phyloP scores from a whole-genome alignment of 2,113 vertebrate species.

The Neodontobutis hainanensis region DNA sequence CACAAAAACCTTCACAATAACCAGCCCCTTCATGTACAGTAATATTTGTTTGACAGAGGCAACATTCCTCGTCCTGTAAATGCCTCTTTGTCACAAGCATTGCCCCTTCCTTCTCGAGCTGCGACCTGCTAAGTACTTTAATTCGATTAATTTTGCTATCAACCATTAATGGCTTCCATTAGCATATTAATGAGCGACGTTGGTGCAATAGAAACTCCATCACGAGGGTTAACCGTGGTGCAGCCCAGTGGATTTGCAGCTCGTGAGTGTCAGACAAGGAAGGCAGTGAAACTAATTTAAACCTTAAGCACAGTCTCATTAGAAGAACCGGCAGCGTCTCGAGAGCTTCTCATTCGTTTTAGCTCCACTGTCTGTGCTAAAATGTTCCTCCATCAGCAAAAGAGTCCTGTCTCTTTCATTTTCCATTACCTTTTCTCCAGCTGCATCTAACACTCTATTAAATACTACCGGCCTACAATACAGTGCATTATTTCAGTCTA shows the following conservation, averaged over 20 bases:
- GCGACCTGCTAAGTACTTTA: slow-evolving; percentile 51
- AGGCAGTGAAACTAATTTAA: slow-evolving; percentile 67
- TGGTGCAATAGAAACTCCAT: slow-evolving; percentile 61
- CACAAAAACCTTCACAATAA: slow-evolving; percentile 3
- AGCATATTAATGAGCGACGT: slow-evolving; percentile 76
- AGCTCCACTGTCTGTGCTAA: slow-evolving; percentile 6
- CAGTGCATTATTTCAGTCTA: not conserved
- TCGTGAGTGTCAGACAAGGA: slow-evolving; percentile 49
- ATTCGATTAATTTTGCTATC: slow-evolving; percentile 66
- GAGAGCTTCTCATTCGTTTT: slow-evolving; percentile 28
- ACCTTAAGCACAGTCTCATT: slow-evolving; percentile 65
- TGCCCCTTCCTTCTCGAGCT: slow-evolving; percentile 24
- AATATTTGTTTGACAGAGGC: slow-evolving; percentile 8
- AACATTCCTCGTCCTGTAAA: not conserved
- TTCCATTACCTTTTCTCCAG: slow-evolving; percentile 3
- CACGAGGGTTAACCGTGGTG: slow-evolving; percentile 46
- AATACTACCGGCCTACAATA: not conserved
- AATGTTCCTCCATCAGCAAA: slow-evolving; percentile 4
- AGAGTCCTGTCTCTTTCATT: not conserved
- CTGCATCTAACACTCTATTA: too few species aligned
- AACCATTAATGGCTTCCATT: slow-evolving; percentile 68
- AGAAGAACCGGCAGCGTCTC: slow-evolving; percentile 45
- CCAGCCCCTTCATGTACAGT: not conserved
- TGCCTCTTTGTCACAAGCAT: slow-evolving; percentile 4
- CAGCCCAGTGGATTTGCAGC: slow-evolving; percentile 61